phyloP scores from a whole-genome alignment of 2,797 vertebrate genomes.

The Trachurus trachurus region DNA sequence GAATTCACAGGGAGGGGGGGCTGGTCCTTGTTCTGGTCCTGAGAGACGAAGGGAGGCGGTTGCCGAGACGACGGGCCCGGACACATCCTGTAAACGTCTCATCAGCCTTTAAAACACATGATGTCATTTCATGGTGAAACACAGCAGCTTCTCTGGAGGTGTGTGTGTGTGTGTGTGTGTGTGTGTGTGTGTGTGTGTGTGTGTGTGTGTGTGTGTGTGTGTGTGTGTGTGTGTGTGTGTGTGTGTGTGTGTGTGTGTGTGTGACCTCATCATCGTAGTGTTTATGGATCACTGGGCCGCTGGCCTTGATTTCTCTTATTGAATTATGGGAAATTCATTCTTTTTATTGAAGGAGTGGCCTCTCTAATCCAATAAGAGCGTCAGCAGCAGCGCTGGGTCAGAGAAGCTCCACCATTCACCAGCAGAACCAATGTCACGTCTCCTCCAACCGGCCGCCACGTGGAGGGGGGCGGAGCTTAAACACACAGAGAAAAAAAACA shows the following conservation, averaged over 20 bases:
- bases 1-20: slow-evolving; percentile 31
- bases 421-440: slow-evolving; percentile 51
- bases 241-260: neutral
- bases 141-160: neutral
- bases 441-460: neutral
- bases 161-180: too few species aligned
- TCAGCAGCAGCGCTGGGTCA: slow-evolving; percentile 61
- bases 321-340: slow-evolving; percentile 81
- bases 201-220: too few species aligned
- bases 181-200: too few species aligned
- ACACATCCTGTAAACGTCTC: neutral
- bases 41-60: slow-evolving; percentile 59
- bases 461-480: neutral
- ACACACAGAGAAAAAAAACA: neutral
- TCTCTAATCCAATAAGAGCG: slow-evolving; percentile 77
- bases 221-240: too few species aligned
- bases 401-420: slow-evolving; percentile 22
- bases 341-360: slow-evolving; percentile 79
- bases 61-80: slow-evolving; percentile 50
- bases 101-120: slow-evolving; percentile 1
- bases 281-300: slow-evolving; percentile 80
- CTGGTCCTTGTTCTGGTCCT: neutral
- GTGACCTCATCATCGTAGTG: slow-evolving; percentile 84
- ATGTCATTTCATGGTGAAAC: neutral
- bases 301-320: slow-evolving; percentile 78